Base-by-base conservation (phyloP, 2,113 vertebrate genomes). In the Oryzias javanicus region DNA sequence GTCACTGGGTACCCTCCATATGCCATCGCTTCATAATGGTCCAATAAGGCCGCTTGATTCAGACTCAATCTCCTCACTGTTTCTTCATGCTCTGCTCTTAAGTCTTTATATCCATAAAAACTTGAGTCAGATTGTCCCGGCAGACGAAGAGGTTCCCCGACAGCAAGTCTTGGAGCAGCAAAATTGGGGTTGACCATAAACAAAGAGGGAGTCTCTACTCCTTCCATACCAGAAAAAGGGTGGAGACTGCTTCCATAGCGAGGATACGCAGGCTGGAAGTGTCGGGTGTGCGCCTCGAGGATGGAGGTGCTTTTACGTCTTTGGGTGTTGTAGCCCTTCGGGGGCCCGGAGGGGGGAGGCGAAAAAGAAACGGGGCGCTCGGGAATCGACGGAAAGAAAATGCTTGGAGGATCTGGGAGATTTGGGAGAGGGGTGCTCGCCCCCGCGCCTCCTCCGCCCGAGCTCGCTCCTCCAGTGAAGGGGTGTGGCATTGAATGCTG, bases 241-340 rank as follows among this genome's bases (percentile, higher is more conserved):
- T 94, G 93, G 80, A 94, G 89, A 84, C 85, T 94, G 84, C 94
- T 94, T 72, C 94, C 95, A 20, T 93, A 88, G 84, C 93, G 93
- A 70, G 94, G 88, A 87, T 94, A 93, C 72, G 93, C 85, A 13
- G 95, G 93, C 86, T 96, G 96, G 78, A 95, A 95, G 73, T 96
- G 95, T 54, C 92, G 92, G 6, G 94, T 95, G 78, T 97, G 96
- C 18, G 96, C 95, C 92, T 99, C 97, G 72, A 99, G 90, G 90
- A 96, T 94, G 76, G 97, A 99, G 64, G 96, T 98, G 90, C 96
- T 98, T 92, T 98, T 98, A 89, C 97, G 94, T 13, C 97, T 93
- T 86, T 98, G 96, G 70, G 91, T 88, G 79, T 92, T 92, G 89
- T 94, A 92, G 82, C 92, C 90, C 89, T 96, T 96, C 60, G 95